Evolutionary conservation across 1,140 invertebrate species (phyloP).

Genomic region (Zaprionus africanus): DNA sequence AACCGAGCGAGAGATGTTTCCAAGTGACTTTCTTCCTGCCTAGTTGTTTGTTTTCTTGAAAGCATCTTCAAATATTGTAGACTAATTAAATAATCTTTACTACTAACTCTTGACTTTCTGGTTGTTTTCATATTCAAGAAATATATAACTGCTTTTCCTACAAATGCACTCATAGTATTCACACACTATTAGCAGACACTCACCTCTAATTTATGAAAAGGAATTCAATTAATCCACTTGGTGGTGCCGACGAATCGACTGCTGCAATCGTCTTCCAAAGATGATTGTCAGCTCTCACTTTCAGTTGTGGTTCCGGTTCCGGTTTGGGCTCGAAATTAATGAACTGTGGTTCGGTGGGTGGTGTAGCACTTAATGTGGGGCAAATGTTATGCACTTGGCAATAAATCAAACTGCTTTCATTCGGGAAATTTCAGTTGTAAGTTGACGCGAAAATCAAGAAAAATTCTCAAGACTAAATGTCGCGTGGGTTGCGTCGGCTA

Average conservation of each 20-base stretch:
- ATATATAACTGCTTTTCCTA: background rate
- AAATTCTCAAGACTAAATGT: slow-evolving; percentile 37
- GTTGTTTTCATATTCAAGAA: background rate
- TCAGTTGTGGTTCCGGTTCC: slow-evolving; percentile 13
- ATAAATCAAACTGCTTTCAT: slow-evolving; percentile 58
- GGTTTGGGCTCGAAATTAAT: slow-evolving; percentile 7
- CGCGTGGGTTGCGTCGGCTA: slow-evolving; percentile 60
- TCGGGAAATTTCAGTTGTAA: slow-evolving; percentile 35
- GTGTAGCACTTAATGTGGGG: slow-evolving; percentile 31
- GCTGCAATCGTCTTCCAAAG: slow-evolving; percentile 20
- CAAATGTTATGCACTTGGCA: slow-evolving; percentile 58
- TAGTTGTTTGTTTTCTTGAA: too few relatives aligned
- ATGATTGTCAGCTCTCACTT: slow-evolving; percentile 17
- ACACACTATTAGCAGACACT: slow-evolving; percentile 19
- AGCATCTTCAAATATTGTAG: background rate
- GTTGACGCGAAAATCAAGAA: slow-evolving; percentile 30
- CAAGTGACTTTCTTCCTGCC: background rate
- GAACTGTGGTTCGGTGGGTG: slow-evolving; percentile 28
- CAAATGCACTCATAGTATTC: background rate
- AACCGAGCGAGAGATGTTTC: background rate
- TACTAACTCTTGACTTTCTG: background rate
- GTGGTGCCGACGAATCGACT: slow-evolving; percentile 57
- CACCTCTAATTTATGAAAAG: slow-evolving; percentile 61
- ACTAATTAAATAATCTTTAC: background rate
- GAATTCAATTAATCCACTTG: slow-evolving; percentile 76